Conservation (phyloP, 2,888 invertebrate species). For the Noctua fimbriata region DNA sequence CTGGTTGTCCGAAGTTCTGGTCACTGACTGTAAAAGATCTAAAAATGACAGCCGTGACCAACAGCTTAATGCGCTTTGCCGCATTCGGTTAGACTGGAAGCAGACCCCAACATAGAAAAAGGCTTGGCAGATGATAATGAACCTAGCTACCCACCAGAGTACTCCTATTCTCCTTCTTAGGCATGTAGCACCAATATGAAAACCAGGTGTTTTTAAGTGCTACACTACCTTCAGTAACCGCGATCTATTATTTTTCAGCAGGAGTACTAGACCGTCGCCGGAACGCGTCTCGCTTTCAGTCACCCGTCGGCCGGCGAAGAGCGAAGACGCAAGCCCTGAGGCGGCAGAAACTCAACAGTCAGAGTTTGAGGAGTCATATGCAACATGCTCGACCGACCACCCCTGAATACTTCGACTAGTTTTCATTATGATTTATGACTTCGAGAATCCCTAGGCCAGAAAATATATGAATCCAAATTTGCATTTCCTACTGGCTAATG, state of each 20-base stretch:
- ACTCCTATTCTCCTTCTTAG: background rate
- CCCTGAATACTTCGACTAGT: conserved; percentile 43
- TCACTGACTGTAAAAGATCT: too few relatives aligned
- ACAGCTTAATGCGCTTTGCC: too few relatives aligned
- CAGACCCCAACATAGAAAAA: too few relatives aligned
- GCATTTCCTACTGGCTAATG: background rate
- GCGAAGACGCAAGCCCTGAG: conserved; percentile 78
- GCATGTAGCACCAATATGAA: background rate
- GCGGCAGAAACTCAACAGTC: conserved; percentile 79
- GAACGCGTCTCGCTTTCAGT: conserved; percentile 69
- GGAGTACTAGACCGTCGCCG: conserved; percentile 71
- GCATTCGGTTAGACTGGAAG: too few relatives aligned
- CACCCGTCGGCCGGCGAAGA: conserved; percentile 73
- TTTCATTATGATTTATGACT: background rate
- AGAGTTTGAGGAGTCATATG: conserved; percentile 79
- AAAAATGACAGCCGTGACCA: too few relatives aligned
- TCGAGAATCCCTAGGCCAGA: background rate
- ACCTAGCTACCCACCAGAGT: background rate
- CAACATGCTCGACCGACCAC: conserved; percentile 72
- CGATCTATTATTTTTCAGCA: conserved; percentile 32
- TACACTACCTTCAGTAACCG: background rate
- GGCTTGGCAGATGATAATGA: background rate
- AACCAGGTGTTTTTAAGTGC: background rate
- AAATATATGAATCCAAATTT: background rate
- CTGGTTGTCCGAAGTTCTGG: too few relatives aligned